Percentiles rank a stretch among this genome's conserved stretches.
phyloP scores from a whole-genome alignment of 2,797 vertebrate genomes.

The Parotocinclus haroldoi region DNA sequence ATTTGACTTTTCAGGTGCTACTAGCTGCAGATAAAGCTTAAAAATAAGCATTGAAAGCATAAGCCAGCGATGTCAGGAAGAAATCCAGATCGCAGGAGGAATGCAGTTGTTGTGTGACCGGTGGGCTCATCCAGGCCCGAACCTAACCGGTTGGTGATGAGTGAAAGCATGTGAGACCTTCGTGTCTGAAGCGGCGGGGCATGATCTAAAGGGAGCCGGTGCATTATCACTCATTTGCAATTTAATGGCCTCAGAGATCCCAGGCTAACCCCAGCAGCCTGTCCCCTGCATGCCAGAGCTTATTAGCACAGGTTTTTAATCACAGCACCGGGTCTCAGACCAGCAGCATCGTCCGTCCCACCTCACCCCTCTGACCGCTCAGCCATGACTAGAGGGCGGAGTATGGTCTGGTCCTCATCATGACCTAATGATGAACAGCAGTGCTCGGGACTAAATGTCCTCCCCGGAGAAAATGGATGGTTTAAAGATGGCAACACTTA shows the following conservation, averaged over 20 bases:
- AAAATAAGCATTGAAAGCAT: too few species aligned
- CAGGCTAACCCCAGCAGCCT: slow-evolving; percentile 58
- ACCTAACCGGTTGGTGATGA: slow-evolving; percentile 56
- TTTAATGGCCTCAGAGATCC: slow-evolving; percentile 76
- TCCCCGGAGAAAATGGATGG: neutral
- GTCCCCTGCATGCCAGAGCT: slow-evolving; percentile 68
- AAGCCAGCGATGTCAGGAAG: too few species aligned
- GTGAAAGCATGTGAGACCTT: slow-evolving; percentile 21
- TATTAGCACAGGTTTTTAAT: slow-evolving; percentile 75
- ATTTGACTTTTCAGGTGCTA: too few species aligned
- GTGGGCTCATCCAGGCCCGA: slow-evolving; percentile 63
- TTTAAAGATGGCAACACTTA: slow-evolving; percentile 8
- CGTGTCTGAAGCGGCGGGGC: slow-evolving; percentile 62
- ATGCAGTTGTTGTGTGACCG: slow-evolving; percentile 40
- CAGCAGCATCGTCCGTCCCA: slow-evolving; percentile 44
- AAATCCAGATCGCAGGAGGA: neutral
- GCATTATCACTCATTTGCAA: slow-evolving; percentile 78
- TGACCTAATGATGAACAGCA: slow-evolving; percentile 24
- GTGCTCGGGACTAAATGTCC: neutral
- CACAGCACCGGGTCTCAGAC: slow-evolving; percentile 67
- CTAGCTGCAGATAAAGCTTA: too few species aligned
- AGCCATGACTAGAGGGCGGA: slow-evolving; percentile 4
- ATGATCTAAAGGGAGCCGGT: slow-evolving; percentile 65
- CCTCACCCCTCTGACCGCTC: slow-evolving; percentile 36
- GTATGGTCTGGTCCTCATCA: neutral